Conservation (phyloP, 2,113 vertebrate species). For the Rhynchopsitta pachyrhyncha region DNA sequence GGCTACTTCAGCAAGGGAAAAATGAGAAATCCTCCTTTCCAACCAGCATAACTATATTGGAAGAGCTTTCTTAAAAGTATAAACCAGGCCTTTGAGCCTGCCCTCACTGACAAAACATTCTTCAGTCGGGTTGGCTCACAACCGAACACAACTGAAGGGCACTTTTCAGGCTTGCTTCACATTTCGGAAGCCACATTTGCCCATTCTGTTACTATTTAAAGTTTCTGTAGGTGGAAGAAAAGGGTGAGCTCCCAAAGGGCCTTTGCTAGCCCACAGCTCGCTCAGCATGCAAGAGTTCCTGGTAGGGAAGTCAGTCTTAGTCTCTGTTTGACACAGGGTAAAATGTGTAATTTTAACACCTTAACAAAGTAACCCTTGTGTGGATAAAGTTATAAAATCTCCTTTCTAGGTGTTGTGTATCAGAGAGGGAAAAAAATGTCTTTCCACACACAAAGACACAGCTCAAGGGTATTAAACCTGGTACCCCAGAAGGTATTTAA, state of each 20-base stretch:
- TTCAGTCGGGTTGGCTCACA: background rate
- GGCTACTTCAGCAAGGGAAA: background rate
- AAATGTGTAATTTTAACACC: accelerated
- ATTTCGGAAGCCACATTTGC: background rate
- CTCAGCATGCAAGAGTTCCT: accelerated
- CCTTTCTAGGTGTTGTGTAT: background rate
- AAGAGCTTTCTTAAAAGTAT: background rate
- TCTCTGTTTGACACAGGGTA: background rate
- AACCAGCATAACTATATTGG: slow-evolving; percentile 8
- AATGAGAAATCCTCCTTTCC: slow-evolving; percentile 7
- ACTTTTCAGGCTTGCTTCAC: background rate
- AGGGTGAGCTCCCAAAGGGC: background rate
- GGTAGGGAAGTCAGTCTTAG: background rate
- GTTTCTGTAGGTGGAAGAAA: background rate
- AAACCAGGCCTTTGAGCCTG: slow-evolving; percentile 19
- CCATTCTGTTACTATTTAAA: background rate
- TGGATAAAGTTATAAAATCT: background rate
- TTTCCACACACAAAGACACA: background rate
- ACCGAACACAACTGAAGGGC: background rate
- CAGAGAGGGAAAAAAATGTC: background rate
- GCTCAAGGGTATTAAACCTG: background rate
- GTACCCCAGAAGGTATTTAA: background rate
- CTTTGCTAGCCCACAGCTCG: background rate
- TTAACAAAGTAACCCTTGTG: background rate
- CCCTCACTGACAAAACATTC: background rate